Conservation (phyloP, 2,113 vertebrate species). For the Acinonyx jubatus region DNA sequence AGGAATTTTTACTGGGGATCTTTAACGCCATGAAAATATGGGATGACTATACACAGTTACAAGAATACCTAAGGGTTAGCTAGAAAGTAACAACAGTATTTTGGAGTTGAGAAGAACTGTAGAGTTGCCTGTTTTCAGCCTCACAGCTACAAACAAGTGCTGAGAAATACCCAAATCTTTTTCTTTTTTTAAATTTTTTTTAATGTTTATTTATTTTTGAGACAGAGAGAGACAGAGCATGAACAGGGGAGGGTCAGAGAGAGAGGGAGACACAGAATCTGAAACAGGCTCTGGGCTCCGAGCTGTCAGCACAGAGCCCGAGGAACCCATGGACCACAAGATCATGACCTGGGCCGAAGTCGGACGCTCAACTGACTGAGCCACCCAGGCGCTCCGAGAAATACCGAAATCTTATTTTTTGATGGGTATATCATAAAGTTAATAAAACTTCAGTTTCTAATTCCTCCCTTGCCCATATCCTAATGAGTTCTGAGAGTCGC, state of each 20-base stretch:
- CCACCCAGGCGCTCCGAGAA: background rate
- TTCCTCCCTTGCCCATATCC: background rate
- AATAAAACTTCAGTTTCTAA: background rate
- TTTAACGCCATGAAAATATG: background rate
- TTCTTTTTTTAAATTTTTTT: background rate
- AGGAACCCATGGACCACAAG: too few species aligned
- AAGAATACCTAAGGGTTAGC: background rate
- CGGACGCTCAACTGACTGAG: too few species aligned
- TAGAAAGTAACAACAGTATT: background rate
- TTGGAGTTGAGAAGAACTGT: background rate
- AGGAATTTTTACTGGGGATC: background rate
- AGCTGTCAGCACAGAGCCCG: too few species aligned
- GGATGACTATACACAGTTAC: background rate
- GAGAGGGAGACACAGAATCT: too few species aligned
- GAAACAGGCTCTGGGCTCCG: too few species aligned
- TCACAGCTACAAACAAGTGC: background rate
- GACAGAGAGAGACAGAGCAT: too few species aligned
- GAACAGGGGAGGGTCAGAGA: too few species aligned
- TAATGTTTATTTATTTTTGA: too few species aligned
- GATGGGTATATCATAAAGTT: background rate
- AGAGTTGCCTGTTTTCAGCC: background rate
- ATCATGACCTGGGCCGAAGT: too few species aligned
- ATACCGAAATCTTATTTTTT: background rate
- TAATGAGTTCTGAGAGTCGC: fast-evolving
- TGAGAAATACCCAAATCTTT: background rate